Evolutionary conservation across 64 coral and sea anemone species (phyloP), one percentile per base, ranked within the genome.

Genomic region (Orbicella faveolata): DNA sequence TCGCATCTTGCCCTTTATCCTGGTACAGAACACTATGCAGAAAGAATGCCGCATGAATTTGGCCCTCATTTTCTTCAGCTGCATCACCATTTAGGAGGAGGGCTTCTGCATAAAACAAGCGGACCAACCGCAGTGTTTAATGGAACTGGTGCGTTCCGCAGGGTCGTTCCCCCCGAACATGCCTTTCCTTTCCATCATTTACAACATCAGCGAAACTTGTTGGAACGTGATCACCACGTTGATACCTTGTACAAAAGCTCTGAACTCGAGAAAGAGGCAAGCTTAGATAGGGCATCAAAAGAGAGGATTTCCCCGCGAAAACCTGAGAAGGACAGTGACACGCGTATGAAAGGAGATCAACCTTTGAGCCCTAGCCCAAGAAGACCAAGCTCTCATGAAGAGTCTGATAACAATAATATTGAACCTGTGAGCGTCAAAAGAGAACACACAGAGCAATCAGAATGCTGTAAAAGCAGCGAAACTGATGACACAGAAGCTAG

Each of bases 1-100:
- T 87, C 91, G 8, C 95, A 96, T 79, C 89, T 96, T 62, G 87
- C 95, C 52, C 75, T 96, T n/a, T 96, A 96, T 52, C 95, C 93
- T 83, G 82, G 88, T 23, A 63, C 81, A 53, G 95, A 96, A 79
- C 95, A 87, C 17, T 96, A 94, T 48, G 61, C 92, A 55, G 95
- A 96, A 20, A 96, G 95, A 93, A 85, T 93, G 26, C 82, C 92
- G 63, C 95, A 92, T 72, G 95, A 96, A 9, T 96, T 86, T 69
- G 87, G 81, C 23, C 88, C 95, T 20, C 95, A 96, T 62, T 96
- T 91, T 81, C 75, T 94, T 26, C 95, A 96, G 33, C 87, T 96
- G 34, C 95, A 96, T 75, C 90, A 92, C 52, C 95, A 96, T 21
- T 87, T 96, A 63, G 89, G 91, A 61, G 88, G 91, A 85, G 92